Base-by-base conservation (phyloP, 2,797 vertebrate genomes). In the Acanthornis magna region DNA sequence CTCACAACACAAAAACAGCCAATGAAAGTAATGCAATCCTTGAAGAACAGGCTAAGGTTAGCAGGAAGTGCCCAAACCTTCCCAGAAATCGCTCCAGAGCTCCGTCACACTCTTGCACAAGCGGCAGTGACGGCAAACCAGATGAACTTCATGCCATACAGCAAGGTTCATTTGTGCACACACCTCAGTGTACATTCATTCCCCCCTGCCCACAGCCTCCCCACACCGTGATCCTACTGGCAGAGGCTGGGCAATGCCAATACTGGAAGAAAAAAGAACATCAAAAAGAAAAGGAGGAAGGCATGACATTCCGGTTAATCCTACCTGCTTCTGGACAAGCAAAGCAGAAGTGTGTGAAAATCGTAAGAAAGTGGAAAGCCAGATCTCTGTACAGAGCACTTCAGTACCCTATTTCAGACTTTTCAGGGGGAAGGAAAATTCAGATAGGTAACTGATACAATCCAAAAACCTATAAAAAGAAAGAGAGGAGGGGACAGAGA, bases 241-340 rank as follows among this genome's bases (percentile, higher is more conserved):
- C 26, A 89, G 43, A 83, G 60, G 22, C 0, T 60, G 58, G 34
- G 66, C 45, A 42, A 32, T n/a, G 66, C 14, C 34, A 61, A 20
- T 22, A 81, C 15, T 20, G 50, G 47, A 71, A 38, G 51, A 25
- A 45, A 89, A 77, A 71, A 62, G 43, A 68, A 45, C 8, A 84
- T 73, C 9, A 84, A 67, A 83, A 86, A n/a, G 67, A 42, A 68
- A 75, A 68, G 42, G 38, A 72, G 42, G 51, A 80, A 91, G 42
- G 38, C 55, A 76, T 12, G n/a, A 51, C 51, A 78, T 76, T 94
- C 81, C 62, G 80, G n/a, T 81, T 66, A 93, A 89, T 95, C 96
- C 93, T 97, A 97, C 96, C 96, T 97, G 94, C 85, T 91, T 93
- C 87, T 95, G 94, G 88, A 92, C 73, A 95, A 85, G 78, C 38